phyloP scores from a whole-genome alignment of 1,140 invertebrate genomes.

The Tetragnatha versicolor region DNA sequence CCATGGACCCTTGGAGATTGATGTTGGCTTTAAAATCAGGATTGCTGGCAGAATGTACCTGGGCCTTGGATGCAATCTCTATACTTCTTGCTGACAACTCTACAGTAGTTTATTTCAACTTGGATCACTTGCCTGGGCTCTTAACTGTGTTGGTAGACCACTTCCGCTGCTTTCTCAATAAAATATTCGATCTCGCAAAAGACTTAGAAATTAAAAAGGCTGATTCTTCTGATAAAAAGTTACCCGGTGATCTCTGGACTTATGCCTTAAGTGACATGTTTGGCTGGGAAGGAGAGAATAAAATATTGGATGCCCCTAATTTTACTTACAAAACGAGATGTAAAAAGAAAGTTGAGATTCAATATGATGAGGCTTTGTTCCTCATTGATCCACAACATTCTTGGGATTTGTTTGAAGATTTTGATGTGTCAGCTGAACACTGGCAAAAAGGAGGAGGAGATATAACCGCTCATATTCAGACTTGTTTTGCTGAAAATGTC shows the following conservation, averaged over 20 bases:
- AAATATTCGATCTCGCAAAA: conserved; percentile 76
- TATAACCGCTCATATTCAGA: conserved; percentile 79
- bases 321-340: conserved; percentile 57
- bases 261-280: not conserved
- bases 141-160: conserved; percentile 93
- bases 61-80: conserved; percentile 92
- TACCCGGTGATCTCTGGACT: not conserved
- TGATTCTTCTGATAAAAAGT: not conserved
- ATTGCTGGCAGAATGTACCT: conserved; percentile 92
- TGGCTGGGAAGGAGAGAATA: conserved; percentile 22
- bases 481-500: conserved; percentile 78
- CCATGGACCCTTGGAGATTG: conserved; percentile 93
- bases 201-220: conserved; percentile 64
- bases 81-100: conserved; percentile 91
- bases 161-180: conserved; percentile 75
- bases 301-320: conserved; percentile 56
- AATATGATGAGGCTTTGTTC: conserved; percentile 56
- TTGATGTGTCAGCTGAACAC: conserved; percentile 63
- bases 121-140: conserved; percentile 89
- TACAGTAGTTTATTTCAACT: conserved; percentile 89
- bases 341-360: conserved; percentile 58
- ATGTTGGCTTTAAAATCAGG: conserved; percentile 97
- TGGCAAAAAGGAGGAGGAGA: conserved; percentile 66
- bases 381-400: conserved; percentile 57
- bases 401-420: conserved; percentile 60